These are phyloP conservation scores for Homalodisca vitripennis DNA, from an alignment of 1,140 invertebrate species.

Conservation along the genomic window DNA sequence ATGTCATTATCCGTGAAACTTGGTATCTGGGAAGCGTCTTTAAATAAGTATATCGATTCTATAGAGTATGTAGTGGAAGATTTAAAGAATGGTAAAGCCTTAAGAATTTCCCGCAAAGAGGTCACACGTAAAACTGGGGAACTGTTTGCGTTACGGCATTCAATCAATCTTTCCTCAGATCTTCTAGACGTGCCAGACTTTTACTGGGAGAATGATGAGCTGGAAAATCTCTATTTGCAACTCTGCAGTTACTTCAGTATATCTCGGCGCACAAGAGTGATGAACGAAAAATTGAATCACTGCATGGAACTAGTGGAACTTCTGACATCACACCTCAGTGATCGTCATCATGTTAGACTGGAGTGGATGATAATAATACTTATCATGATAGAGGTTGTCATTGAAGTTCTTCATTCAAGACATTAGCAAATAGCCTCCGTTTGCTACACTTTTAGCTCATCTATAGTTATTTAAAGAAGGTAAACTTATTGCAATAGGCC, in stretches of 20 bases:
- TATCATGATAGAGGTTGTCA: constrained; percentile 91
- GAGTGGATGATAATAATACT: constrained; percentile 97
- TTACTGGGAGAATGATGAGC: constrained; percentile 91
- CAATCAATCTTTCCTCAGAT: constrained; percentile 91
- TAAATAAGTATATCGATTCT: constrained; percentile 79
- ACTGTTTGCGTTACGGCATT: constrained; percentile 84
- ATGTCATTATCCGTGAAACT: constrained; percentile 90
- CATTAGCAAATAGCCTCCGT: constrained; percentile 1
- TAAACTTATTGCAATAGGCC: no score
- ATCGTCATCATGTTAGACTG: constrained; percentile 84
- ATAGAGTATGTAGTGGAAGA: constrained; percentile 81
- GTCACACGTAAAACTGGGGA: constrained; percentile 90
- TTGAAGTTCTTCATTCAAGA: constrained; percentile 78
- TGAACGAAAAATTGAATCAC: constrained; percentile 93
- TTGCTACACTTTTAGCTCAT: not conserved
- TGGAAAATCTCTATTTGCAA: constrained; percentile 80
- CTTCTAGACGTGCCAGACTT: constrained; percentile 93
- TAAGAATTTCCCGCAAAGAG: constrained; percentile 65
- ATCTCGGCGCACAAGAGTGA: constrained; percentile 76
- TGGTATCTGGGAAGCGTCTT: constrained; percentile 85
- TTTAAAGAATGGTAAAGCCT: constrained; percentile 66
- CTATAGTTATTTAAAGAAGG: no score
- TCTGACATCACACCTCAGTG: constrained; percentile 81
- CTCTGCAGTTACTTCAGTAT: constrained; percentile 84
- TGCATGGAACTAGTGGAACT: constrained; percentile 89